Conservation (phyloP, 1,140 invertebrate genomes). For the Pogonomyrmex californicus region DNA sequence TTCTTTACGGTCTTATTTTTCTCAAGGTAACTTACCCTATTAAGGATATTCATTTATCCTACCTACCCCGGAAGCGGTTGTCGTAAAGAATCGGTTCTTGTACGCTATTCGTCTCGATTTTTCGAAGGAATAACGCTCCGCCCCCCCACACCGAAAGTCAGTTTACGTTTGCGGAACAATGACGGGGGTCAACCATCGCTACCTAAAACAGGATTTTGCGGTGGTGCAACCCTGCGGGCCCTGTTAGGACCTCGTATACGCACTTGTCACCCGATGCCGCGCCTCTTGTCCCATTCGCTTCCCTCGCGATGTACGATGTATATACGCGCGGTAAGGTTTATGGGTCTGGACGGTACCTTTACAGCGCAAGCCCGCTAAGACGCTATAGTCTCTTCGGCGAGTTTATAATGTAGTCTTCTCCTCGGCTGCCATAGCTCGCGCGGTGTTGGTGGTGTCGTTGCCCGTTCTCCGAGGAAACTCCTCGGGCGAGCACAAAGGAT, state of each 20-base stretch:
- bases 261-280: constrained; percentile 20
- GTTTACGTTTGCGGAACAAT: constrained; percentile 30
- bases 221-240: too few relatives aligned
- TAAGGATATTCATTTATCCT: neutral
- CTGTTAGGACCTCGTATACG: neutral
- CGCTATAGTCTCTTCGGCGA: constrained; percentile 57
- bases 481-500: constrained; percentile 54
- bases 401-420: constrained; percentile 60
- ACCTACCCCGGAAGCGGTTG: constrained; percentile 9
- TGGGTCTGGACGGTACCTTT: constrained; percentile 55
- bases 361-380: constrained; percentile 16
- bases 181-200: neutral
- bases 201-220: neutral
- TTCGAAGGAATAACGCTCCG: neutral
- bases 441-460: constrained; percentile 49
- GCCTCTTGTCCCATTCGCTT: constrained; percentile 2
- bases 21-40: constrained; percentile 39
- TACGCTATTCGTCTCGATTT: neutral
- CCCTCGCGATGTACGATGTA: neutral
- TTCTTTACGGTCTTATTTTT: neutral
- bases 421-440: constrained; percentile 41
- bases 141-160: neutral
- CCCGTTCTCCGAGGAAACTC: constrained; percentile 51
- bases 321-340: constrained; percentile 21
- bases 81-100: constrained; percentile 28